A percentile compares a stretch with the other conserved stretches of the same genome.
phyloP scores from a whole-genome alignment of 2,113 vertebrate genomes.

The Perca fluviatilis region DNA sequence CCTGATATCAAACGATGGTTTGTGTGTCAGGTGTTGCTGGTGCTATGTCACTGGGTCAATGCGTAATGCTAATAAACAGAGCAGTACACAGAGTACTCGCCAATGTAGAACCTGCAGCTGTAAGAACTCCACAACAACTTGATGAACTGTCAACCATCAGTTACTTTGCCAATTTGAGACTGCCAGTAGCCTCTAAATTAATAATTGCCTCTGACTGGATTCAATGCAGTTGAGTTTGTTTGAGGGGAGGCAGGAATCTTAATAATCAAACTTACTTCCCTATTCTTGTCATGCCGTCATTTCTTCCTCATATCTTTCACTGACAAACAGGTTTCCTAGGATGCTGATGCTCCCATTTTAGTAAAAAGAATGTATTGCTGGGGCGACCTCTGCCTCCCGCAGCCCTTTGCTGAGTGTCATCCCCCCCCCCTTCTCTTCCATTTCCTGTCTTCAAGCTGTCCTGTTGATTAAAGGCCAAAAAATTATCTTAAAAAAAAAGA shows the following conservation, averaged over 20 bases:
- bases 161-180: conserved; percentile 44
- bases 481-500: not conserved
- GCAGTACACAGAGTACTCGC: conserved; percentile 1
- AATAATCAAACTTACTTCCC: conserved; percentile 7
- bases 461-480: too few relatives aligned
- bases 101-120: conserved; percentile 51
- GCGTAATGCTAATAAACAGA: conserved; percentile 17
- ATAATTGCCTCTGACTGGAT: conserved; percentile 42
- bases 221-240: conserved; percentile 39
- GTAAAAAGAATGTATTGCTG: not conserved
- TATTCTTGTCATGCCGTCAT: not conserved
- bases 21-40: not conserved
- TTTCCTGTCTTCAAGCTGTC: too few relatives aligned
- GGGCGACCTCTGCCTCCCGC: too few relatives aligned
- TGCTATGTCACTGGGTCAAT: conserved; percentile 16
- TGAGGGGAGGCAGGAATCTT: conserved; percentile 17
- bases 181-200: conserved; percentile 47
- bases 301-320: not conserved
- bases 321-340: not conserved
- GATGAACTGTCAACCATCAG: conserved; percentile 52
- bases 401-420: too few relatives aligned
- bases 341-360: not conserved
- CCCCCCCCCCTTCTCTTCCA: too few relatives aligned
- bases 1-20: not conserved
- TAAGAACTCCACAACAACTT: conserved; percentile 43